These are phyloP conservation scores for Enteromius afrohamiltoni DNA, from an alignment of 2,797 vertebrate genomes.

Conservation along the genomic window DNA sequence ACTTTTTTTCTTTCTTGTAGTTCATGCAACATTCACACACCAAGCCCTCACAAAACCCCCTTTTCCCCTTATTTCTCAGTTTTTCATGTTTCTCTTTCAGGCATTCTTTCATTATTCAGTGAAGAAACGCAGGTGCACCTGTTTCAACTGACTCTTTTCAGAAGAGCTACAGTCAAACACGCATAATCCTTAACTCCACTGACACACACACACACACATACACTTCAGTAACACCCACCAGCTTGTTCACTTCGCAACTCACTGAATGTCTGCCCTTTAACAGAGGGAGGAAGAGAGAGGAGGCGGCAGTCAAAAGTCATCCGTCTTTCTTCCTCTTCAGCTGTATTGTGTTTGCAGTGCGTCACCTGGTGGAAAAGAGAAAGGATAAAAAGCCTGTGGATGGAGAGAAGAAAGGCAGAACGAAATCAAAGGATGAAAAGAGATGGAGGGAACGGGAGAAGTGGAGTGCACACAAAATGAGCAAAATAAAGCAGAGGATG, in stretches of 20 bases:
- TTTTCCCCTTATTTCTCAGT: constrained; percentile 17
- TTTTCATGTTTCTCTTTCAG: constrained; percentile 24
- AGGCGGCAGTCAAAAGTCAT: constrained; percentile 48
- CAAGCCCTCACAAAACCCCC: not conserved
- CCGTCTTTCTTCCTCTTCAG: constrained; percentile 37
- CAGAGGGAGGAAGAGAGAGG: constrained; percentile 44
- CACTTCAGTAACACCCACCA: constrained; percentile 49
- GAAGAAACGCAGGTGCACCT: constrained; percentile 53
- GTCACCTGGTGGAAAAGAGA: constrained; percentile 50
- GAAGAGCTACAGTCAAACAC: constrained; percentile 39
- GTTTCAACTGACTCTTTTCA: constrained; percentile 55
- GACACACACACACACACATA: constrained; percentile 10
- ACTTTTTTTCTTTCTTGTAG: not conserved
- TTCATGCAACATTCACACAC: constrained; percentile 19
- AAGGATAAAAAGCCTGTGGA: constrained; percentile 43
- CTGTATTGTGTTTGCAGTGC: constrained; percentile 51
- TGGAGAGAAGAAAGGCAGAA: constrained; percentile 36
- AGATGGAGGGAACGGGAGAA: constrained; percentile 21
- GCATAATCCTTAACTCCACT: constrained; percentile 23
- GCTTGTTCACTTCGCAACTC: constrained; percentile 27
- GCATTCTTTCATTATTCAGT: constrained; percentile 39
- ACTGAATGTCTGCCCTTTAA: constrained; percentile 47
- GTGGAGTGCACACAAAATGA: constrained; percentile 45
- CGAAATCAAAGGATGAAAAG: constrained; percentile 50
- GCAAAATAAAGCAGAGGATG: constrained; percentile 37